Conservation (phyloP, 2,888 invertebrate genomes). For the Drosophila picticornis region DNA sequence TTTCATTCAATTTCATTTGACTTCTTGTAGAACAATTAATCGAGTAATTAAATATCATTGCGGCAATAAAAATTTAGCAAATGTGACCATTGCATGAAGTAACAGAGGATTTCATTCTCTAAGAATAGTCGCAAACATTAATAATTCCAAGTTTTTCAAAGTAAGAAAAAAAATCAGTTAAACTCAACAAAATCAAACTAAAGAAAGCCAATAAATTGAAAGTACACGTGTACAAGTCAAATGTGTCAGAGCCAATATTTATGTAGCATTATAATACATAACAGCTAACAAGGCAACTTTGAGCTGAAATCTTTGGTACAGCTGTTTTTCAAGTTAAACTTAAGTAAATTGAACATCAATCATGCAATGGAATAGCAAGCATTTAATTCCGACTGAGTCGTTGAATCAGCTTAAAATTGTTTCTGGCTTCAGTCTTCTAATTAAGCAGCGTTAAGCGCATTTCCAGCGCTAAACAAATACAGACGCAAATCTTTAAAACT, state of each 20-base stretch:
- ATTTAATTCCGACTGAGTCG: slow-evolving; percentile 16
- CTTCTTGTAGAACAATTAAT: neutral
- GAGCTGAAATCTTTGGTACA: neutral
- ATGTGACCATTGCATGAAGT: too few species aligned
- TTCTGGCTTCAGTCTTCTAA: slow-evolving; percentile 58
- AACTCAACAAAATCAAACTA: neutral
- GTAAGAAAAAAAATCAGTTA: neutral
- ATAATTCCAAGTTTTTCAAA: neutral
- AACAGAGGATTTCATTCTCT: neutral
- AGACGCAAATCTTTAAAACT: slow-evolving; percentile 37
- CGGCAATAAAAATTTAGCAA: neutral
- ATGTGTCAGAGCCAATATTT: neutral
- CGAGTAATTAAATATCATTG: neutral
- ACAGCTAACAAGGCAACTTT: neutral
- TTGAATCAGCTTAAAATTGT: slow-evolving; percentile 68
- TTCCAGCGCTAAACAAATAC: slow-evolving; percentile 18
- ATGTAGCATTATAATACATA: neutral
- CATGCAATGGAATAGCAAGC: neutral
- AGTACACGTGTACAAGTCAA: neutral
- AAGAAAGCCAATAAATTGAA: neutral
- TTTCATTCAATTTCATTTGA: neutral
- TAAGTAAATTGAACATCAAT: slow-evolving; percentile 16
- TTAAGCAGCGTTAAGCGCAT: slow-evolving; percentile 68
- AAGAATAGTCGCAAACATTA: neutral
- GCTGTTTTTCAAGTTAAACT: neutral